Conservation (phyloP, 1,140 invertebrate species). For the Cherax quadricarinatus region DNA sequence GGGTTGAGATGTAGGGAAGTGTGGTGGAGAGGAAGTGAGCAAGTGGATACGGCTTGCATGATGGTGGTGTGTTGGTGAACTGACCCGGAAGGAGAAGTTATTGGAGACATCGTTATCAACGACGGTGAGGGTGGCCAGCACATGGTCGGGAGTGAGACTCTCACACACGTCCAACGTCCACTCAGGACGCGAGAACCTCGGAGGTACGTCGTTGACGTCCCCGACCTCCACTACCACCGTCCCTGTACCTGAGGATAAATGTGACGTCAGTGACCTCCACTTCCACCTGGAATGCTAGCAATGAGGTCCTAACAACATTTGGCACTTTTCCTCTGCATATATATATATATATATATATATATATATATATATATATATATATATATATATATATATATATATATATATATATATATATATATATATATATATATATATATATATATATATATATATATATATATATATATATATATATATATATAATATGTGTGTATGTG, state of each 20-base stretch:
- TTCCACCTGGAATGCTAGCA: too few species aligned
- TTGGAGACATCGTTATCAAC: constrained; percentile 19
- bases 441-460: too few species aligned
- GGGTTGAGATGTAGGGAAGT: not conserved
- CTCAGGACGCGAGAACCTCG: constrained; percentile 42
- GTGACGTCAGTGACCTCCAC: not conserved
- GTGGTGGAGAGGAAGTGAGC: not conserved
- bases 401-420: too few species aligned
- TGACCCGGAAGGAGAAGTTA: constrained; percentile 47
- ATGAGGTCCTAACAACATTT: too few species aligned
- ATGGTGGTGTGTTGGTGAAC: not conserved
- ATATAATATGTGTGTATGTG: too few species aligned
- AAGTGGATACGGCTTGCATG: too few species aligned
- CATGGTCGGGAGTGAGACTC: constrained; percentile 22
- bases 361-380: too few species aligned
- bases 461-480: too few species aligned
- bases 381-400: too few species aligned
- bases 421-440: too few species aligned
- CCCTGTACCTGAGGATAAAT: not conserved
- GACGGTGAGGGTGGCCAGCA: constrained; percentile 45
- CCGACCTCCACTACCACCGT: constrained; percentile 47
- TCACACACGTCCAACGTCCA: constrained; percentile 54
- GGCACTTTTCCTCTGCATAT: too few species aligned
- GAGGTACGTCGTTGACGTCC: constrained; percentile 39
- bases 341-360: too few species aligned